A percentile compares a stretch with the other conserved stretches of the same genome.
Conservation (phyloP, 2,797 vertebrate genomes). For the Notolabrus celidotus region DNA sequence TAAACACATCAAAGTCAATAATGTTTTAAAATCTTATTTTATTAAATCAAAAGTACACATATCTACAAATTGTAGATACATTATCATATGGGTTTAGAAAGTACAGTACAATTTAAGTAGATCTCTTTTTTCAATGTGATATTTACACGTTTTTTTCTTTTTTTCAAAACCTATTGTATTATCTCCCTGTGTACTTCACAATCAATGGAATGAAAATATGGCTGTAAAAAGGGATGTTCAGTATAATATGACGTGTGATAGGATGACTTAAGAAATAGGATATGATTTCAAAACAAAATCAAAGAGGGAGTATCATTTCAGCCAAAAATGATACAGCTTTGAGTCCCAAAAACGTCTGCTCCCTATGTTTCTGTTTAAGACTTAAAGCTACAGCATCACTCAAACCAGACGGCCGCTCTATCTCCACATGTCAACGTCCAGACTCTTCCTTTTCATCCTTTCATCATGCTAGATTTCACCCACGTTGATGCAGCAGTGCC, state of each 20-base stretch:
- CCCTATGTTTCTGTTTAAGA: slow-evolving; percentile 30
- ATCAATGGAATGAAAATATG: slow-evolving; percentile 74
- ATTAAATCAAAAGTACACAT: slow-evolving; percentile 86
- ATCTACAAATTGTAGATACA: slow-evolving; percentile 87
- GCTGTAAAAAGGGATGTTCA: slow-evolving; percentile 70
- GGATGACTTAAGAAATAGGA: slow-evolving; percentile 54
- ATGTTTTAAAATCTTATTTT: slow-evolving; percentile 77
- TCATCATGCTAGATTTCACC: slow-evolving; percentile 15
- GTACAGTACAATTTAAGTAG: slow-evolving; percentile 88
- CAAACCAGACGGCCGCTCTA: slow-evolving; percentile 19
- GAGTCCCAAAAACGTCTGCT: slow-evolving; percentile 44
- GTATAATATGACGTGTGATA: slow-evolving; percentile 53
- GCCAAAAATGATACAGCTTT: slow-evolving; percentile 30
- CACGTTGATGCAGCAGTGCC: slow-evolving; percentile 6
- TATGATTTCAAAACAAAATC: slow-evolving; percentile 54
- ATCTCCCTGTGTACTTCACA: slow-evolving; percentile 72
- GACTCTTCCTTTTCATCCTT: slow-evolving; percentile 16
- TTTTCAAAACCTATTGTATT: slow-evolving; percentile 60
- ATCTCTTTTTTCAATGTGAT: slow-evolving; percentile 78
- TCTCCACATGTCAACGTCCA: slow-evolving; percentile 6
- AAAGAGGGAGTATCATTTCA: slow-evolving; percentile 33
- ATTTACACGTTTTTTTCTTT: slow-evolving; percentile 77
- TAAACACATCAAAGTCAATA: slow-evolving; percentile 9
- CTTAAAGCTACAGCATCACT: slow-evolving; percentile 67
- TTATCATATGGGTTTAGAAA: slow-evolving; percentile 85